A percentile compares a stretch with the other conserved stretches of the same genome.
These are phyloP conservation scores for Typhlichthys eigenmanni DNA, from an alignment of 2,797 vertebrate genomes.

Conservation along the genomic window DNA sequence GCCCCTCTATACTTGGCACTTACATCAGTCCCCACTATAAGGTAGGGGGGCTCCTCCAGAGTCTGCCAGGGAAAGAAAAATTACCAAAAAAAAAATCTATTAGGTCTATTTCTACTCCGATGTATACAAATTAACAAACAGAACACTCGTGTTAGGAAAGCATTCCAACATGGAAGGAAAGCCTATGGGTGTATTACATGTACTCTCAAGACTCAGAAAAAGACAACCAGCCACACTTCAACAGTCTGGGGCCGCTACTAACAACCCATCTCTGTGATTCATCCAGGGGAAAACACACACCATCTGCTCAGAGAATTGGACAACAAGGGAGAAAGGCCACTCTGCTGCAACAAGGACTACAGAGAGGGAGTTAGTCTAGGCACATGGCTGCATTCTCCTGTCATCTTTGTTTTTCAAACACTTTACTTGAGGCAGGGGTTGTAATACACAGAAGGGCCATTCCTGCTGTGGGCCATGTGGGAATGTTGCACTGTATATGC, in stretches of 20 bases:
- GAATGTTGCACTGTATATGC: constrained; percentile 25
- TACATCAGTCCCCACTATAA: constrained; percentile 84
- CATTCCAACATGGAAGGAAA: background rate
- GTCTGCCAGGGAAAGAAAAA: constrained; percentile 58
- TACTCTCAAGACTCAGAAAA: constrained; percentile 27
- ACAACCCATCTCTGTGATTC: constrained; percentile 60
- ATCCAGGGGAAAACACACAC: constrained; percentile 63
- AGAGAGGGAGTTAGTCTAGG: constrained; percentile 45
- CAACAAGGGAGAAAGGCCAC: constrained; percentile 69
- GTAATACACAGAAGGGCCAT: constrained; percentile 29
- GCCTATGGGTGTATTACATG: constrained; percentile 18
- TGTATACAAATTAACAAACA: background rate
- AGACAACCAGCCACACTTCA: constrained; percentile 27
- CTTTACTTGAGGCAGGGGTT: constrained; percentile 27
- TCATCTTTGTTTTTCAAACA: constrained; percentile 56
- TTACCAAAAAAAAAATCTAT: background rate
- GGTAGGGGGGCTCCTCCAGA: constrained; percentile 83
- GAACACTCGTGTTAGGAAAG: background rate
- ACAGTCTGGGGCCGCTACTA: constrained; percentile 27
- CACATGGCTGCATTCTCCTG: constrained; percentile 55
- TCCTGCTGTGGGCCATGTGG: constrained; percentile 30
- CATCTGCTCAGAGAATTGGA: constrained; percentile 69
- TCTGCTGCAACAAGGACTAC: constrained; percentile 59
- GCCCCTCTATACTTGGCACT: constrained; percentile 86
- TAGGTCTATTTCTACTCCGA: constrained; percentile 25